phyloP scores from a whole-genome alignment of 2,797 vertebrate species.

The Varecia variegata region DNA sequence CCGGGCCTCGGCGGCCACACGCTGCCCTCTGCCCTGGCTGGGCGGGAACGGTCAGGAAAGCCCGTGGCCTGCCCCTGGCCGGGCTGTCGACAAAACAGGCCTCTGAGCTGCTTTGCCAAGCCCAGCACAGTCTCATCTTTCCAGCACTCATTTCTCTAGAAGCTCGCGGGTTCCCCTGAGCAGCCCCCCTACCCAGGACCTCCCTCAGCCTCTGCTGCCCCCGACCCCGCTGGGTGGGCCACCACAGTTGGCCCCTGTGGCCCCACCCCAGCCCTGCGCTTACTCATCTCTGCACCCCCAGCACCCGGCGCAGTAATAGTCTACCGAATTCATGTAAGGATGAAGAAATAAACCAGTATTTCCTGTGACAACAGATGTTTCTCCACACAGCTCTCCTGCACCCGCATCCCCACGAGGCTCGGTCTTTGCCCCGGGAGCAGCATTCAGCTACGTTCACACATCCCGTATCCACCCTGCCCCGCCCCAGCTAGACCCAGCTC shows the following conservation, averaged over 20 bases:
- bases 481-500: neutral
- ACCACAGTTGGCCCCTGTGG: fast-evolving
- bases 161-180: neutral
- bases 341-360: neutral
- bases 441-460: fast-evolving
- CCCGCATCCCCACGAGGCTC: neutral
- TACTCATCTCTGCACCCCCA: neutral
- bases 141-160: neutral
- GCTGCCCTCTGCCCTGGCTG: neutral
- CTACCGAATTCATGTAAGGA: neutral
- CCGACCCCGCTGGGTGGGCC: neutral
- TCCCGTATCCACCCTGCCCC: no score
- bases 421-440: neutral
- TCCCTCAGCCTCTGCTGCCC: neutral
- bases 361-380: neutral
- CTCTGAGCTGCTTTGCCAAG: neutral
- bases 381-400: neutral
- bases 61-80: neutral
- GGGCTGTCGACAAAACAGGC: neutral
- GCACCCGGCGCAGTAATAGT: neutral
- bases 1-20: neutral
- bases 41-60: neutral
- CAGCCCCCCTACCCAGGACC: no score
- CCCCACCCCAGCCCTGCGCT: neutral
- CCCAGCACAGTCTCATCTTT: neutral